phyloP scores from a whole-genome alignment of 2,888 invertebrate genomes.

The Dicranocentrus wangi region DNA sequence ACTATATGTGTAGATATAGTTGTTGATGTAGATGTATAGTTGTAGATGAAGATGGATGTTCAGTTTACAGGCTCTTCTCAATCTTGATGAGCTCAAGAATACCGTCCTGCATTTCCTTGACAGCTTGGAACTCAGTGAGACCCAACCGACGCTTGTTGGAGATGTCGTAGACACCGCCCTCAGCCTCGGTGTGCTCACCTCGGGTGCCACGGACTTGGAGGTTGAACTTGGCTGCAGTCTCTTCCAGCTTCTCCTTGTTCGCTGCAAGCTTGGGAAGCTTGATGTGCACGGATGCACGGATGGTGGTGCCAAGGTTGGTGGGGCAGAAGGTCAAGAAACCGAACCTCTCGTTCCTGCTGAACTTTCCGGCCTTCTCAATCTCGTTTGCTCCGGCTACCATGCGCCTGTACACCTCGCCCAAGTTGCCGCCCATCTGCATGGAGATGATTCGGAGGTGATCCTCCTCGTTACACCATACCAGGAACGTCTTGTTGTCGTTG shows the following conservation, averaged over 20 bases:
- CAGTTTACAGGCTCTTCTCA: slow-evolving; percentile 74
- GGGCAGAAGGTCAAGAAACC: slow-evolving; percentile 75
- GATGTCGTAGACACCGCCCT: slow-evolving; percentile 77
- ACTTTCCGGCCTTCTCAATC: slow-evolving; percentile 76
- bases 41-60: not conserved
- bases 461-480: slow-evolving; percentile 98
- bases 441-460: slow-evolving; percentile 98
- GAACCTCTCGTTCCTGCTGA: slow-evolving; percentile 77
- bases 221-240: slow-evolving; percentile 76
- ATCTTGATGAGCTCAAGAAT: slow-evolving; percentile 76
- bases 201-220: slow-evolving; percentile 76
- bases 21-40: too few species aligned
- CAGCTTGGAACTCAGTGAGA: slow-evolving; percentile 77
- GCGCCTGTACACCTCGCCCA: slow-evolving; percentile 67
- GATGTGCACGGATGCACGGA: slow-evolving; percentile 79
- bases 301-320: slow-evolving; percentile 79
- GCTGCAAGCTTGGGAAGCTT: slow-evolving; percentile 77
- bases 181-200: slow-evolving; percentile 77
- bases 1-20: too few species aligned
- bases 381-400: slow-evolving; percentile 75
- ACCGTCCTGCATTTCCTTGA: slow-evolving; percentile 77
- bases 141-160: slow-evolving; percentile 78
- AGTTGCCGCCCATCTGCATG: slow-evolving; percentile 82
- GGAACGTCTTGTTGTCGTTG: slow-evolving; percentile 97
- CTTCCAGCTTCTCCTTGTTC: slow-evolving; percentile 75